Conservation (phyloP, 1,140 invertebrate species). For the Lepidurus apus region DNA sequence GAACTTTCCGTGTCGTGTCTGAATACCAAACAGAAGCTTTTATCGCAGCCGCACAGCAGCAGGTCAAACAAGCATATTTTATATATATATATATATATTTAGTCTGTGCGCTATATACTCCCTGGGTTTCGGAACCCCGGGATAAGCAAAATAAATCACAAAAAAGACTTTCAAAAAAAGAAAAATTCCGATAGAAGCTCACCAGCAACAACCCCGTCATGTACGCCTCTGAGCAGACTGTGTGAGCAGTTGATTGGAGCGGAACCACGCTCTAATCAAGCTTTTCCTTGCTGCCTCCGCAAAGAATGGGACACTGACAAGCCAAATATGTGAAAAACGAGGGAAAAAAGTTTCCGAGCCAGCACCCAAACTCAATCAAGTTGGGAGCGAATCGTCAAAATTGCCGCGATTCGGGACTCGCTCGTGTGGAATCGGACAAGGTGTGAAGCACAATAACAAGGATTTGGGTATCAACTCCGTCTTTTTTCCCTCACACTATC, state of each 20-base stretch:
- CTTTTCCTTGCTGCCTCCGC: not conserved
- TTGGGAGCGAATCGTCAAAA: not conserved
- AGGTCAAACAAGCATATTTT: constrained; percentile 19
- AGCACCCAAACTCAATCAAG: constrained; percentile 10
- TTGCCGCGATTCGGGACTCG: not conserved
- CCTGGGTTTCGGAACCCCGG: not conserved
- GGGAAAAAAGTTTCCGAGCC: constrained; percentile 1
- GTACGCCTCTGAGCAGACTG: not conserved
- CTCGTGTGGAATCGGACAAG: not conserved
- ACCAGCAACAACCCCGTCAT: not conserved
- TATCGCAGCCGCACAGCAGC: constrained; percentile 20
- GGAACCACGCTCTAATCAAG: constrained; percentile 21
- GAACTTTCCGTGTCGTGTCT: not conserved
- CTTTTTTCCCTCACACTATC: not conserved
- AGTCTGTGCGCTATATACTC: not conserved
- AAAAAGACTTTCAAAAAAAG: not conserved
- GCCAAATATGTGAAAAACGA: not conserved
- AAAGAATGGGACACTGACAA: constrained; percentile 4
- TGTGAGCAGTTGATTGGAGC: not conserved
- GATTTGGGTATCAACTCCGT: not conserved
- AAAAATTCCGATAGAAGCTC: not conserved
- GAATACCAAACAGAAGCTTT: constrained; percentile 22
- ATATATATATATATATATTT: not conserved
- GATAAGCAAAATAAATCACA: not conserved
- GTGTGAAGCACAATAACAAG: constrained; percentile 9